These are phyloP conservation scores for Chaetops frenatus DNA, from an alignment of 2,113 vertebrate genomes.

Conservation along the genomic window DNA sequence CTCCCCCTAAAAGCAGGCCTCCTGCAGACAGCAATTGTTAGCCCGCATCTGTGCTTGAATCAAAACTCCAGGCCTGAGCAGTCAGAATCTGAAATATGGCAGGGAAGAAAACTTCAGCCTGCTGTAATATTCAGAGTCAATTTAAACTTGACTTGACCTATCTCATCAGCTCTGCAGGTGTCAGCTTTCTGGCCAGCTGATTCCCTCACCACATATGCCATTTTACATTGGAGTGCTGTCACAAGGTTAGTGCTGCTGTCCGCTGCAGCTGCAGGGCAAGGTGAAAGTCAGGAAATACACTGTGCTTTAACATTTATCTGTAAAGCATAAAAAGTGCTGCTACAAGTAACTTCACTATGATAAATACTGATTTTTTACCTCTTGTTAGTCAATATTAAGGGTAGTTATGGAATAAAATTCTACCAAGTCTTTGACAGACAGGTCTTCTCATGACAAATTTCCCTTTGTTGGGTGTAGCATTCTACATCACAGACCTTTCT, in stretches of 20 bases:
- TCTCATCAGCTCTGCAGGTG: neutral
- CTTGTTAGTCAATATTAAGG: neutral
- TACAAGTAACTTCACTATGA: neutral
- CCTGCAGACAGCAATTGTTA: neutral
- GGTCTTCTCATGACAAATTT: neutral
- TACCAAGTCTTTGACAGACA: neutral
- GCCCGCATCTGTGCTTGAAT: neutral
- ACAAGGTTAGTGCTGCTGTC: neutral
- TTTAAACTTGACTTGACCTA: neutral
- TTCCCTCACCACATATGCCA: neutral
- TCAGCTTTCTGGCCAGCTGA: neutral
- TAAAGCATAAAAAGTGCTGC: fast-evolving
- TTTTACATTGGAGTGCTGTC: neutral
- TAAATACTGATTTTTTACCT: neutral
- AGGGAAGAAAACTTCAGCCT: neutral
- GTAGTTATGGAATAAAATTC: neutral
- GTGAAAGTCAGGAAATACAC: neutral
- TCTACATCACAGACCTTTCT: neutral
- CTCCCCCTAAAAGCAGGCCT: too few relatives aligned
- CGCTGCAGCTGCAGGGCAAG: neutral
- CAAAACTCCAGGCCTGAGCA: neutral
- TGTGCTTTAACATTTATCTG: neutral
- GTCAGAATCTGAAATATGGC: neutral
- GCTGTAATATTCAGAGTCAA: neutral
- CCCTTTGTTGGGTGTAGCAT: neutral